Percentiles rank a stretch among this genome's conserved stretches.
phyloP scores from a whole-genome alignment of 2,888 invertebrate species.

The Eupithecia subumbrata region DNA sequence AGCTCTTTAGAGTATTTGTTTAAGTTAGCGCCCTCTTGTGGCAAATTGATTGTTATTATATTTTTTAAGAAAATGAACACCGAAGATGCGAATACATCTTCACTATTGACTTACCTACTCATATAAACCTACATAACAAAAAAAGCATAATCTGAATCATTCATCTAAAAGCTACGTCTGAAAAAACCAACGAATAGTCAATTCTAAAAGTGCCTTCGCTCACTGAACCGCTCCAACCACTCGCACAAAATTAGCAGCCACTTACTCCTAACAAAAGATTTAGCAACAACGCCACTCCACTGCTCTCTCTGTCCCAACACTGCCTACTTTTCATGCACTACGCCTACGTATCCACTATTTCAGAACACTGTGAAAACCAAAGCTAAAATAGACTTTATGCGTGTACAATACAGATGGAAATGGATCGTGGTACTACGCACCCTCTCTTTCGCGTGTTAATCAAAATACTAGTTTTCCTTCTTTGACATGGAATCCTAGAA shows the following conservation, averaged over 20 bases:
- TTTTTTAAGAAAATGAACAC: not conserved
- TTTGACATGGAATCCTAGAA: constrained; percentile 82
- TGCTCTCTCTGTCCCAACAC: constrained; percentile 69
- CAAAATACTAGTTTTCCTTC: constrained; percentile 81
- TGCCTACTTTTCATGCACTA: constrained; percentile 83
- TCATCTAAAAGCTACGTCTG: not conserved
- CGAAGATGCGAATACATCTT: not conserved
- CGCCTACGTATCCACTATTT: constrained; percentile 82
- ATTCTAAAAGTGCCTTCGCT: not conserved
- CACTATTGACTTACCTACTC: not conserved
- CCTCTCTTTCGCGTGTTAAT: constrained; percentile 83
- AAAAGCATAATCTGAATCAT: not conserved
- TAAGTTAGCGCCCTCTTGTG: no score
- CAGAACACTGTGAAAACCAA: constrained; percentile 65
- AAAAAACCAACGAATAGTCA: not conserved
- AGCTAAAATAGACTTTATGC: constrained; percentile 63
- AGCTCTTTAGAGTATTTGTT: no score
- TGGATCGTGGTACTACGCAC: constrained; percentile 58
- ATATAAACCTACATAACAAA: not conserved
- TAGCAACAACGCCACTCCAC: constrained; percentile 72
- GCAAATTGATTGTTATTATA: no score
- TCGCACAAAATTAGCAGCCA: constrained; percentile 19
- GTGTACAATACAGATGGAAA: constrained; percentile 57
- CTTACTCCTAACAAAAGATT: constrained; percentile 39
- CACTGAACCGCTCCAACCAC: not conserved